Conservation (phyloP, 2,113 vertebrate genomes). For the Zosterops japonicus region DNA sequence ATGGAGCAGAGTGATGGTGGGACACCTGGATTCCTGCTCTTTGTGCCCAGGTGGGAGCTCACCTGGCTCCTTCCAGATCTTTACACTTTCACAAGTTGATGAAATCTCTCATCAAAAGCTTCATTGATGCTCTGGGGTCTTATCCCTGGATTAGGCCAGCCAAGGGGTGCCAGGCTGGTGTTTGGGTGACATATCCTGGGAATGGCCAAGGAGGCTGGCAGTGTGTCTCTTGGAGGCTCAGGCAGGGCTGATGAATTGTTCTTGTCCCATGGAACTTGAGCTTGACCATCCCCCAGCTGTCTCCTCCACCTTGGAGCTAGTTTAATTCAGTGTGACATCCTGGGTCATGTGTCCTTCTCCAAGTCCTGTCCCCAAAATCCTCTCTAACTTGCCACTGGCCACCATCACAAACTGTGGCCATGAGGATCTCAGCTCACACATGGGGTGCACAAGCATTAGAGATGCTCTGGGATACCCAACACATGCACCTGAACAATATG, state of each 20-base stretch:
- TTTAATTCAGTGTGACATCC: rapidly evolving
- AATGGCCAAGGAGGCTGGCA: neutral
- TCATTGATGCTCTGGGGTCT: neutral
- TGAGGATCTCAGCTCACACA: neutral
- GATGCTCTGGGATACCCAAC: neutral
- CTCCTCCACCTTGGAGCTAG: neutral
- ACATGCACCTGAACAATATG: neutral
- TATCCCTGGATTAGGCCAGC: neutral
- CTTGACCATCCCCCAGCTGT: neutral
- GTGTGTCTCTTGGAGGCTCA: neutral
- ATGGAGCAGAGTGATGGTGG: neutral
- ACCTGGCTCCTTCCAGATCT: neutral
- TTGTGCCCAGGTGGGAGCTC: neutral
- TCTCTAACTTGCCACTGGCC: neutral
- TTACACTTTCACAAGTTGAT: neutral
- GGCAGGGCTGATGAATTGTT: neutral
- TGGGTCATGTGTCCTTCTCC: rapidly evolving
- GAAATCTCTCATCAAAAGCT: neutral
- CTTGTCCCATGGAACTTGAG: neutral
- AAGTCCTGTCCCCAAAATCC: neutral
- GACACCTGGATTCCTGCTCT: neutral
- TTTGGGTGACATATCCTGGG: neutral
- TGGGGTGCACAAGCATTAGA: neutral
- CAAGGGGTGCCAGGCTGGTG: neutral
- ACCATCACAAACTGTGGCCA: neutral